Evolutionary conservation across 1,140 invertebrate genomes (phyloP).

Genomic region (Musca vetustissima): DNA sequence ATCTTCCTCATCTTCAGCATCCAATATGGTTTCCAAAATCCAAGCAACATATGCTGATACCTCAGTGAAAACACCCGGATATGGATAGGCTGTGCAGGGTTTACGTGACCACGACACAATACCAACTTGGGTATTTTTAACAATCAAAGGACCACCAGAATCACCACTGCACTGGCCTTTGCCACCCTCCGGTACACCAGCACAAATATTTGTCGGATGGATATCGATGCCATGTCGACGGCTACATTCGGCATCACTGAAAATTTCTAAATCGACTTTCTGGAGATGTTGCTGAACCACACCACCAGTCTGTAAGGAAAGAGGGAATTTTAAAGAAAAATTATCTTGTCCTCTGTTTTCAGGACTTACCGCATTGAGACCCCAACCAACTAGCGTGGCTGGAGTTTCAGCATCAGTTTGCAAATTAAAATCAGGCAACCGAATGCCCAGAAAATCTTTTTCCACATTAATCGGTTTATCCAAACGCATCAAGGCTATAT

Average conservation of each 20-base stretch:
- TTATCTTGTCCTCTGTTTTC: not conserved
- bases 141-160: constrained; percentile 55
- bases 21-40: constrained; percentile 42
- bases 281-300: constrained; percentile 45
- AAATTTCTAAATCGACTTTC: constrained; percentile 50
- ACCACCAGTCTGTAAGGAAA: constrained; percentile 49
- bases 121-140: constrained; percentile 50
- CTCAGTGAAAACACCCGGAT: constrained; percentile 58
- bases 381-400: constrained; percentile 47
- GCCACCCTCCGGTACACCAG: constrained; percentile 52
- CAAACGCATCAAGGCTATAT: constrained; percentile 43
- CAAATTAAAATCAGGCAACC: constrained; percentile 36
- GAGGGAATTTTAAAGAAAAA: not conserved
- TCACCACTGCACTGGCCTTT: constrained; percentile 57
- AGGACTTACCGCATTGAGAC: constrained; percentile 40
- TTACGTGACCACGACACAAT: constrained; percentile 58
- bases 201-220: constrained; percentile 52
- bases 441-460: constrained; percentile 36
- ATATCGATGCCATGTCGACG: constrained; percentile 37
- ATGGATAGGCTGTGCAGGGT: constrained; percentile 54
- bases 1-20: constrained; percentile 22
- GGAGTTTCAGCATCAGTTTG: constrained; percentile 29
- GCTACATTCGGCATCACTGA: constrained; percentile 49
- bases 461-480: constrained; percentile 26
- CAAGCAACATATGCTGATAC: constrained; percentile 57